phyloP scores from a whole-genome alignment of 1,140 invertebrate genomes.

The Anoplolepis gracilipes region DNA sequence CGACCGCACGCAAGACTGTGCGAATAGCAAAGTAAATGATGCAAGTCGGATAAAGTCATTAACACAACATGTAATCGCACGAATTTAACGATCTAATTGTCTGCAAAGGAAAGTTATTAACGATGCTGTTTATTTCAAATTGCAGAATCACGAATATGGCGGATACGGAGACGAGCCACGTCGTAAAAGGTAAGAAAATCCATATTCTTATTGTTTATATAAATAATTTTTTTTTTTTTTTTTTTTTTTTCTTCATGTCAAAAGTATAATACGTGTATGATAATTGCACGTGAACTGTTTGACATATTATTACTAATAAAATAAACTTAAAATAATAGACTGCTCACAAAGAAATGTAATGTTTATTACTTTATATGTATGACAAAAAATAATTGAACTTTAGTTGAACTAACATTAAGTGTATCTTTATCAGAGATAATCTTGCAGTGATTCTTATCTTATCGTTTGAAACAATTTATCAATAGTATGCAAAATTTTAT shows the following conservation, averaged over 20 bases:
- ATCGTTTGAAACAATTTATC: not conserved
- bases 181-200: slow-evolving; percentile 83
- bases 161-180: slow-evolving; percentile 85
- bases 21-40: slow-evolving; percentile 18
- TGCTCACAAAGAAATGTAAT: not conserved
- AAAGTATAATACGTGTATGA: not conserved
- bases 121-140: slow-evolving; percentile 69
- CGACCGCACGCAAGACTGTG: not conserved
- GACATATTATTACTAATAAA: not conserved
- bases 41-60: slow-evolving; percentile 10
- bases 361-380: not conserved
- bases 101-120: slow-evolving; percentile 12
- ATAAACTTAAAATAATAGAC: not conserved
- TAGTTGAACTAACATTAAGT: too few relatives aligned
- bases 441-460: not conserved
- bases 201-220: slow-evolving; percentile 5
- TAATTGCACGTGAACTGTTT: not conserved
- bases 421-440: not conserved
- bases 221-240: too few relatives aligned
- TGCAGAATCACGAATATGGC: slow-evolving; percentile 86
- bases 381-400: too few relatives aligned
- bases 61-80: not conserved
- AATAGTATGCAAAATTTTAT: not conserved
- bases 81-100: slow-evolving; percentile 8
- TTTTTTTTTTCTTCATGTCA: too few relatives aligned